Percentiles rank a stretch among this genome's conserved stretches.
Evolutionary conservation across 2,888 invertebrate species (phyloP).

Genomic region (Ephialtes manifestator): DNA sequence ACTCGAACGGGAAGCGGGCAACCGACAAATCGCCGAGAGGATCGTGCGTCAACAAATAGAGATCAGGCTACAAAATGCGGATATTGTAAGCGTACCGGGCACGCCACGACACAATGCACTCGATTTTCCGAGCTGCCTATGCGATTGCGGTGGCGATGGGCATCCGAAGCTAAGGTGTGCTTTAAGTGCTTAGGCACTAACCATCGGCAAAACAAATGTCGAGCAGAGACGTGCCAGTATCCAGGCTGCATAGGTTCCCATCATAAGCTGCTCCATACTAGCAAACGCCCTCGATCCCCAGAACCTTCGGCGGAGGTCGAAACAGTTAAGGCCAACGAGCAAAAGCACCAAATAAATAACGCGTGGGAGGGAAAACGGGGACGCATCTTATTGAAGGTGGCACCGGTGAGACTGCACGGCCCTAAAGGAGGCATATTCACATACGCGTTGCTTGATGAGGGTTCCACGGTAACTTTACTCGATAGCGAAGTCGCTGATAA

Average conservation of each 20-base stretch:
- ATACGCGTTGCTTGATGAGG: background rate
- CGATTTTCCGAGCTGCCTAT: too few species aligned
- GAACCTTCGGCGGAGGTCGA: background rate
- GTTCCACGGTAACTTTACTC: constrained; percentile 58
- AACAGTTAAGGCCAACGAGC: background rate
- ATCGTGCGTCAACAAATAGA: too few species aligned
- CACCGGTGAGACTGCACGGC: constrained; percentile 34
- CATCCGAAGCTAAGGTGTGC: too few species aligned
- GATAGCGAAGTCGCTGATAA: constrained; percentile 37
- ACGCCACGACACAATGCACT: too few species aligned
- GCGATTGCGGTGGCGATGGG: too few species aligned
- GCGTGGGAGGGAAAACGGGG: background rate
- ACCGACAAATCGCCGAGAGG: too few species aligned
- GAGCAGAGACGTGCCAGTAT: constrained; percentile 1
- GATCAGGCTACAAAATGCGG: too few species aligned
- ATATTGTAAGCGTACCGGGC: too few species aligned
- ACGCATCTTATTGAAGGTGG: constrained; percentile 44
- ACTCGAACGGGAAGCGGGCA: too few species aligned
- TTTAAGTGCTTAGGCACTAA: too few species aligned
- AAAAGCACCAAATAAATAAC: background rate
- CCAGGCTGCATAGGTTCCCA: constrained; percentile 23
- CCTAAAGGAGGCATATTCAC: background rate
- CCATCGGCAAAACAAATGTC: background rate
- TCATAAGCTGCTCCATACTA: constrained; percentile 22
- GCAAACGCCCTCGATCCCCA: background rate